A percentile compares a stretch with the other conserved stretches of the same genome.
Conservation (phyloP, 2,113 vertebrate species). For the Crypturellus undulatus region DNA sequence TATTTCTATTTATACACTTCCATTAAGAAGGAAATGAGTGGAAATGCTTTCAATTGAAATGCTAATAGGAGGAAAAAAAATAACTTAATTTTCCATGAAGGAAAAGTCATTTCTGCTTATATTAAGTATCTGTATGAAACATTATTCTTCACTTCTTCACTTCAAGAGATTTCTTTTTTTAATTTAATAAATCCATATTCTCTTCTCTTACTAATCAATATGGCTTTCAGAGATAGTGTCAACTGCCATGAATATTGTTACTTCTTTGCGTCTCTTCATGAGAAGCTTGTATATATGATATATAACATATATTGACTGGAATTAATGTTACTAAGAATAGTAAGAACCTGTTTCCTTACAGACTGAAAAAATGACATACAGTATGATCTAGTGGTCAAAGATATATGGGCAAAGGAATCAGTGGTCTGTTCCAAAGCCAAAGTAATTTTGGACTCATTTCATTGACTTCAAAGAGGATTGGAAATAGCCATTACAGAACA, state of each 20-base stretch:
- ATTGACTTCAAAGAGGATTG: not conserved
- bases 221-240: slow-evolving; percentile 29
- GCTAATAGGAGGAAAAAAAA: slow-evolving; percentile 28
- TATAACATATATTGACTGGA: not conserved
- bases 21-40: slow-evolving; percentile 61
- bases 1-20: slow-evolving; percentile 60
- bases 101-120: slow-evolving; percentile 60
- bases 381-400: not conserved
- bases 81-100: slow-evolving; percentile 33
- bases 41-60: slow-evolving; percentile 66
- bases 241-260: slow-evolving; percentile 7
- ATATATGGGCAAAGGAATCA: not conserved
- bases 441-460: not conserved
- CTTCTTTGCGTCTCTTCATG: slow-evolving; percentile 5
- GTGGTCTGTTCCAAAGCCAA: not conserved
- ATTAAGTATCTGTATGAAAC: slow-evolving; percentile 30
- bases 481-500: not conserved
- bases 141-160: slow-evolving; percentile 18
- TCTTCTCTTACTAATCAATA: slow-evolving; percentile 32
- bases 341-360: slow-evolving; percentile 1
- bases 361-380: not conserved
- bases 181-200: slow-evolving; percentile 44
- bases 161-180: not conserved
- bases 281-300: not conserved
- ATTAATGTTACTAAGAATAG: slow-evolving; percentile 1